Conservation (phyloP, 2,113 vertebrate species). For the Danionella cerebrum region DNA sequence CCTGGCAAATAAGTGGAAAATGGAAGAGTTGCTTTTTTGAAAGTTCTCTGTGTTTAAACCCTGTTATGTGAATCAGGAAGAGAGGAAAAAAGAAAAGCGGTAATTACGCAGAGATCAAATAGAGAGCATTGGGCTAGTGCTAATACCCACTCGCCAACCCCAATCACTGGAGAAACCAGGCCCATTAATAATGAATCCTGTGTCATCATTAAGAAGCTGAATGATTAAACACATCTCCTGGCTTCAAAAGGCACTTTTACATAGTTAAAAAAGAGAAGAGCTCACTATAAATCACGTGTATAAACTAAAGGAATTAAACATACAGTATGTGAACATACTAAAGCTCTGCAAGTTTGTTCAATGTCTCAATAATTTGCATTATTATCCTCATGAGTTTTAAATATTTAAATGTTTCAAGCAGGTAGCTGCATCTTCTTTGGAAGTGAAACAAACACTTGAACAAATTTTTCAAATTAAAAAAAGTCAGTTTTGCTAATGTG, state of each 20-base stretch:
- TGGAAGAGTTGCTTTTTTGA: conserved; percentile 20
- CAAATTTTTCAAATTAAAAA: too few relatives aligned
- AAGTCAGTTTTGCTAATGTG: neutral
- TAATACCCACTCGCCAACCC: conserved; percentile 29
- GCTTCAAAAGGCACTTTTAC: conserved; percentile 59
- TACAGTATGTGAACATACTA: neutral
- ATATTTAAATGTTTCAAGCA: too few relatives aligned
- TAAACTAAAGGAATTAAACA: neutral
- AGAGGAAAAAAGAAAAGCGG: conserved; percentile 9
- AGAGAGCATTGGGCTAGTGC: conserved; percentile 36
- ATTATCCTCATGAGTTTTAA: too few relatives aligned
- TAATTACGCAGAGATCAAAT: conserved; percentile 54
- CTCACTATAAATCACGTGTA: neutral
- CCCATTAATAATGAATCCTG: conserved; percentile 74
- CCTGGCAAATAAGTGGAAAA: conserved; percentile 26
- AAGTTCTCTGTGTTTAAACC: conserved; percentile 34
- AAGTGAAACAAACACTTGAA: too few relatives aligned
- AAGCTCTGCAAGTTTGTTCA: neutral
- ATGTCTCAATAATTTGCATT: too few relatives aligned
- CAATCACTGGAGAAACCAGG: conserved; percentile 50
- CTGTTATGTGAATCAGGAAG: conserved; percentile 31
- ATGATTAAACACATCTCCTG: conserved; percentile 73
- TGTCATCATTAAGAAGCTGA: conserved; percentile 69
- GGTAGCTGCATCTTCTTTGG: too few relatives aligned
- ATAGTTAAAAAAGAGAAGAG: conserved; percentile 2